Conservation (phyloP, 2,113 vertebrate species). For the Brienomyrus longianalis region DNA sequence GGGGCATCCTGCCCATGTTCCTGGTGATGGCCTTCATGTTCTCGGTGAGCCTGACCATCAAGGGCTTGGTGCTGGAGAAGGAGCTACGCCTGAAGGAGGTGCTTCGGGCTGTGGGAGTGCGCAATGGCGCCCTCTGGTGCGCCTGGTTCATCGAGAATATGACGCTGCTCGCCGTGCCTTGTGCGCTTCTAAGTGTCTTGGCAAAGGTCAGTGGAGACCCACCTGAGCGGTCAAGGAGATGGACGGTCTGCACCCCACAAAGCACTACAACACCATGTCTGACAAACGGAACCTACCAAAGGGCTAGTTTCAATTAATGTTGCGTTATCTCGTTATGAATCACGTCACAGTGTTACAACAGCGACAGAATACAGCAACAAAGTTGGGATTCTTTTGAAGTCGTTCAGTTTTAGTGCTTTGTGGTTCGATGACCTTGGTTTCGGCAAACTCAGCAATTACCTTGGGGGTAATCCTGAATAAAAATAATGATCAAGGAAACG, state of each 20-base stretch:
- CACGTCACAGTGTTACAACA: not conserved
- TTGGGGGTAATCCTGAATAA: constrained; percentile 24
- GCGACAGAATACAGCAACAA: not conserved
- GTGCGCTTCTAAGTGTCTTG: constrained; percentile 52
- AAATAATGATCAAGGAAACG: constrained; percentile 22
- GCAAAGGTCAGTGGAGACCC: constrained; percentile 57
- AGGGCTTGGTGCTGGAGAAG: constrained; percentile 54
- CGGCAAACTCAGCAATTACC: constrained; percentile 34
- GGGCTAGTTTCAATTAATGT: not conserved
- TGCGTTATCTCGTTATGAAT: not conserved
- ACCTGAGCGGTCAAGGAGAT: not conserved
- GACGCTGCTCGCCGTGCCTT: constrained; percentile 48
- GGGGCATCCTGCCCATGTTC: constrained; percentile 59
- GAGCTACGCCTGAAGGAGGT: constrained; percentile 56
- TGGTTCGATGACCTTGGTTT: constrained; percentile 41
- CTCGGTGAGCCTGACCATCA: constrained; percentile 52
- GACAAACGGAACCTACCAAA: not conserved
- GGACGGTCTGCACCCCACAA: constrained; percentile 33
- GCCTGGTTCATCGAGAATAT: constrained; percentile 47
- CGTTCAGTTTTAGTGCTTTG: constrained; percentile 38
- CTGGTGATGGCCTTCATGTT: constrained; percentile 58
- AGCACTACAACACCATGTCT: constrained; percentile 26
- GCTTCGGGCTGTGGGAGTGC: constrained; percentile 40
- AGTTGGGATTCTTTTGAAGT: not conserved
- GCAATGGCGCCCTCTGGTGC: constrained; percentile 45